Conservation (phyloP, 2,113 vertebrate genomes). For the Rattus rattus region DNA sequence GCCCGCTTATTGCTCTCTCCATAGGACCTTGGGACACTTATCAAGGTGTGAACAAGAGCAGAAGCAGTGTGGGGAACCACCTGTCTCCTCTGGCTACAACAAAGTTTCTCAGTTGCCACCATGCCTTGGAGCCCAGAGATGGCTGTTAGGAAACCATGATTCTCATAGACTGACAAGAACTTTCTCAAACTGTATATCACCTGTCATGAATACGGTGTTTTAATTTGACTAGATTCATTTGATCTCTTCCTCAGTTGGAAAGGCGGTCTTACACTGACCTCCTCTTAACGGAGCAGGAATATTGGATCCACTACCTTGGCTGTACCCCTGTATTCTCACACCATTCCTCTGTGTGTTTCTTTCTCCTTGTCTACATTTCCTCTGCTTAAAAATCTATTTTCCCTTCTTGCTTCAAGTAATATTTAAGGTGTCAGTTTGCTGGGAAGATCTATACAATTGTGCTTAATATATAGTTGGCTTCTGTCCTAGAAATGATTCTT, state of each 20-base stretch:
- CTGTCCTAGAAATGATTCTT: background rate
- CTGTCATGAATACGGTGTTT: background rate
- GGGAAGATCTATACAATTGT: background rate
- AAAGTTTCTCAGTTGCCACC: background rate
- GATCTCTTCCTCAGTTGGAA: background rate
- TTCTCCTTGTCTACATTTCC: background rate
- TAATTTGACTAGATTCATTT: background rate
- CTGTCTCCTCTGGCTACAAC: background rate
- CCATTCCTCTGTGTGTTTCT: background rate
- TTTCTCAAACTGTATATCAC: background rate
- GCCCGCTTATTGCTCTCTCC: background rate
- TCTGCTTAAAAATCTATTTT: background rate
- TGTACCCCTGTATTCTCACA: background rate
- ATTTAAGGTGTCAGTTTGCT: background rate
- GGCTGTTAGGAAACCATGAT: fast-evolving
- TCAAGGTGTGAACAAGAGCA: no score
- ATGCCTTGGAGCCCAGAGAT: no score
- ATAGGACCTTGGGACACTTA: background rate
- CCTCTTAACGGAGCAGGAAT: background rate
- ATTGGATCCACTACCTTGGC: background rate
- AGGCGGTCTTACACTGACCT: background rate
- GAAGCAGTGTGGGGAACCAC: no score
- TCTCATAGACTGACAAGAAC: background rate
- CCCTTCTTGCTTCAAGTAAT: background rate
- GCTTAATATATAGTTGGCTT: background rate